Base-by-base conservation (phyloP, 2,888 invertebrate genomes). In the Mesorhabditis sp. region DNA sequence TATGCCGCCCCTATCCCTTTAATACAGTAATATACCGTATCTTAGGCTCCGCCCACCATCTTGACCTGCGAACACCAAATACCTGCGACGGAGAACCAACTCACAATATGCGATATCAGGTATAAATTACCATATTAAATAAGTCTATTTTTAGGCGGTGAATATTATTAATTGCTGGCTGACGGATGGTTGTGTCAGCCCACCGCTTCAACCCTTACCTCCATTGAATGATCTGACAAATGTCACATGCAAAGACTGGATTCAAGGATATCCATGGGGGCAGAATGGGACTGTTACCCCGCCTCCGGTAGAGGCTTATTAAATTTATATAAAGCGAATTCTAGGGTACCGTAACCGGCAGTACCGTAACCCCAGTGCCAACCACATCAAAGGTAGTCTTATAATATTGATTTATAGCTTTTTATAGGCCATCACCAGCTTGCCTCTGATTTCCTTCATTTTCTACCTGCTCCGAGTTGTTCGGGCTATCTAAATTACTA, bases 31-130 rank as follows among this genome's bases (percentile, higher is more conserved):
- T 7, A 28, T 41, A 61, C 42, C n/a, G n/a, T n/a, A 45, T 41
- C 28, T 64, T 75, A 15, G 82, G 81, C 28, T 81, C 83, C 10
- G 86, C 85, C 10, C 86, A 86, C 73, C 86, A 86, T 70, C 73
- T 86, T 10, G 86, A 86, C 66, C 79, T 86, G 6, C 75, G 85
- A n/a, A 74, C 73, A 43, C 80, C 81, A 7, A 84, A 84, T 66
- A 74, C 74, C 4, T 81, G 80, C 64, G 85, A 85, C 72, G 81
- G 84, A 4, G 74, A 75, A 42, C 78, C 81, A 4, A 76, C 84
- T 4, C 69, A 68, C 43, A 74, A 73, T 28, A 80, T 79, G 43
- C 69, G 80, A 50, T 77, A 68, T 65, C 78, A 80, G 74, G 75
- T 71, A 13, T 6, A 2, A 15, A 13, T 43, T 10, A 62, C 62